phyloP scores from a whole-genome alignment of 2,113 vertebrate species.

The Cyprinus carpio region DNA sequence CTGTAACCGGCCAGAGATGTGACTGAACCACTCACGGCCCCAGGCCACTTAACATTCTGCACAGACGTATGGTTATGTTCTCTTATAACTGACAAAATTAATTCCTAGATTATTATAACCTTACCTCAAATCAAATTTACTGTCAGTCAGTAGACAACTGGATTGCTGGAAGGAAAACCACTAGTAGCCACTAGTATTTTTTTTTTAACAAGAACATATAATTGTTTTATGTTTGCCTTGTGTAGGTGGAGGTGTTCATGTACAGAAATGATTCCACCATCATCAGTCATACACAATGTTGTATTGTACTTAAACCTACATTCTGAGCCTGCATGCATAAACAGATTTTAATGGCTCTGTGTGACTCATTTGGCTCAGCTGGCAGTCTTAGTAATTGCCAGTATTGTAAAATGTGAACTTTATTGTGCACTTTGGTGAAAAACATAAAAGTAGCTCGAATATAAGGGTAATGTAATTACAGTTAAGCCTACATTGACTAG shows the following conservation, averaged over 20 bases:
- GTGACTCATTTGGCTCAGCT: not conserved
- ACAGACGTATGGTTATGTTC: not conserved
- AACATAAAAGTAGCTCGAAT: not conserved
- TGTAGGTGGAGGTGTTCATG: not conserved
- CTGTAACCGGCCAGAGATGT: not conserved
- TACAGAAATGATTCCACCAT: not conserved
- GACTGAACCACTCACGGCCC: not conserved
- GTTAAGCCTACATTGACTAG: not conserved
- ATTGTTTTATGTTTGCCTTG: not conserved
- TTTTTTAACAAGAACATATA: too few species aligned
- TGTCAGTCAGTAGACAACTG: not conserved
- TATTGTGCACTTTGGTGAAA: not conserved
- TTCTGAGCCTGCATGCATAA: not conserved
- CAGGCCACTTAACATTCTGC: not conserved
- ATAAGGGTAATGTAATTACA: not conserved
- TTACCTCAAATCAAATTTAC: not conserved
- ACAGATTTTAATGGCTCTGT: not conserved
- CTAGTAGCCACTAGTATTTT: not conserved
- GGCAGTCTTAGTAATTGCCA: not conserved
- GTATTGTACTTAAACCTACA: not conserved
- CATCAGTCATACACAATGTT: not conserved
- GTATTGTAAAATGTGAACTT: not conserved
- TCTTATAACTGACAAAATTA: not conserved
- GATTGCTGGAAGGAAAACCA: not conserved
- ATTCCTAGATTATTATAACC: not conserved